Evolutionary conservation across 2,113 vertebrate species (phyloP).

Genomic region (Hydropotes inermis): DNA sequence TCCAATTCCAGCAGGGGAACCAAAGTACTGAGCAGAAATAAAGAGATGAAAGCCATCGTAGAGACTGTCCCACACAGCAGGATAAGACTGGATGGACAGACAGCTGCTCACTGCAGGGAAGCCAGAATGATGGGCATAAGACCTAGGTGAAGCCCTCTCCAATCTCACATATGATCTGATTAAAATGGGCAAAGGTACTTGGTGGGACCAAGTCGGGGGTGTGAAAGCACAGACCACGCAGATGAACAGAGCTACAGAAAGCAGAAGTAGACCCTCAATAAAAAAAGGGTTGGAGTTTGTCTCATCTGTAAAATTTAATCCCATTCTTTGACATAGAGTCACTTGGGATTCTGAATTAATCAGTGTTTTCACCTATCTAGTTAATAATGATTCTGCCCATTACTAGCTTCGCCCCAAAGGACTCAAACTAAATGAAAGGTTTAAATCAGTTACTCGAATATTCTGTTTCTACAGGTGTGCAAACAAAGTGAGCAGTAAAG

Average conservation of each 20-base stretch:
- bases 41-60: neutral
- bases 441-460: neutral
- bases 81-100: neutral
- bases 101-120: neutral
- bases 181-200: neutral
- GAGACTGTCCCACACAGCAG: neutral
- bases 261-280: neutral
- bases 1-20: constrained; percentile 43
- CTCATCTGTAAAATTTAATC: constrained; percentile 7
- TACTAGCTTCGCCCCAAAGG: neutral
- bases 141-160: neutral
- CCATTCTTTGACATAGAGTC: neutral
- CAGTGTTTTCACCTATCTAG: neutral
- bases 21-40: neutral
- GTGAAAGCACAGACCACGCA: neutral
- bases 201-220: neutral
- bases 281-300: neutral
- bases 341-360: neutral
- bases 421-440: neutral
- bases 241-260: neutral
- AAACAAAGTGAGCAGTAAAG: neutral
- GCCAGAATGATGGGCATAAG: neutral
- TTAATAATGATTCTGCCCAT: neutral
- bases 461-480: neutral
- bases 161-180: neutral